Evolutionary conservation across 1,140 invertebrate species (phyloP), one percentile per base, ranked within the genome.

Genomic region (Zophobas morio): DNA sequence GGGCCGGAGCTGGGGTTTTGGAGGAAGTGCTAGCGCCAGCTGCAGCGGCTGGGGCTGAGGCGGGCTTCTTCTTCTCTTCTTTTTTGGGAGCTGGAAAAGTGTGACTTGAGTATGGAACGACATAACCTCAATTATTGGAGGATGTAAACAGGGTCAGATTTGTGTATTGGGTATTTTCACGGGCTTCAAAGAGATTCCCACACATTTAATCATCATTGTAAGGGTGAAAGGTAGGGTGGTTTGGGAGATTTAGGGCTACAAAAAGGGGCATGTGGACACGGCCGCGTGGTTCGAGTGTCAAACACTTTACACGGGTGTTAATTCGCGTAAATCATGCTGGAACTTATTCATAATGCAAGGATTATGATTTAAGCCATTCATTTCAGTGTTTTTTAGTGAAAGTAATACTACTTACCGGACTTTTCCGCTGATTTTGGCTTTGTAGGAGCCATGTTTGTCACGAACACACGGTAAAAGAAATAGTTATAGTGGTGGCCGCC

Each of bases 371-470:
- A 20, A 20, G 0, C 20, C 20, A 46, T 8, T 8, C 3, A 37
- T 60, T 60, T 60, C 3, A 47, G 60, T 66, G 40, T 66, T 1
- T 66, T 5, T 4, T 3, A 42, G n/a, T 33, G 37, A 40, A 42
- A 66, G 76, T 75, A 42, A 20, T 39, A 6, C 8, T 20, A 84
- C 87, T 87, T 89, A 92, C 91, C 90, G 87, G 90, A 84, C 87
- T 92, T 92, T 74, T 92, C 91, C 82, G 90, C 88, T 53, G 89
- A 85, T 82, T 90, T 90, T 83, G 90, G 88, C 87, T 92, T 92
- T 75, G 88, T 85, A 79, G 91, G 90, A 86, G 91, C 90, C 91
- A 92, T 92, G 32, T 87, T 90, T 90, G 84, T 81, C 84, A 85
- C 87, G 87, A 87, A 87, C 84, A 80, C 74, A 79, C 80, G 82